A percentile compares a stretch with the other conserved stretches of the same genome.
These are phyloP conservation scores for Hylaeus anthracinus DNA, from an alignment of 1,140 invertebrate species.

Conservation along the genomic window DNA sequence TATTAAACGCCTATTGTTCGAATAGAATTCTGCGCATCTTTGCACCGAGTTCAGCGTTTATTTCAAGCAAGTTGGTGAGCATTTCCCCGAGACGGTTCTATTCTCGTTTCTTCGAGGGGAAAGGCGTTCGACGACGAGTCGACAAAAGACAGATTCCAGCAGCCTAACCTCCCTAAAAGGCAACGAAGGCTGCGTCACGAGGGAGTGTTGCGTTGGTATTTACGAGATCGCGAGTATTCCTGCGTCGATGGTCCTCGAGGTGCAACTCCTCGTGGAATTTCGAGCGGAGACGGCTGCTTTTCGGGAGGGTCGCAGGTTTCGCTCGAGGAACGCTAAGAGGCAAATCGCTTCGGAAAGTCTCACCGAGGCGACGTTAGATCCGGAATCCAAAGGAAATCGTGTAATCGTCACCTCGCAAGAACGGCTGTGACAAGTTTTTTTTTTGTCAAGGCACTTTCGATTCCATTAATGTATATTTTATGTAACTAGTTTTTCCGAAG, in stretches of 20 bases:
- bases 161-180: constrained; percentile 57
- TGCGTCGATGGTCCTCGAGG: constrained; percentile 38
- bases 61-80: constrained; percentile 27
- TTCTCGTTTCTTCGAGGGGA: constrained; percentile 39
- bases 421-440: no score
- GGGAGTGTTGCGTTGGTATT: constrained; percentile 46
- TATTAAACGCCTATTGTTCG: no score
- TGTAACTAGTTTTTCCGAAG: no score
- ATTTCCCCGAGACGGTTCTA: constrained; percentile 33
- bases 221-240: constrained; percentile 40
- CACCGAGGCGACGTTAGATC: not conserved
- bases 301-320: not conserved
- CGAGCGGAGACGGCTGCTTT: not conserved
- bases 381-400: not conserved
- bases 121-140: constrained; percentile 26
- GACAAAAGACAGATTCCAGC: constrained; percentile 64
- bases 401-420: no score
- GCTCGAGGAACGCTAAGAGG: not conserved
- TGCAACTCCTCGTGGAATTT: constrained; percentile 39
- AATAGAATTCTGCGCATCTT: no score
- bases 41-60: constrained; percentile 40
- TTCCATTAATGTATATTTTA: no score
- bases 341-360: not conserved
- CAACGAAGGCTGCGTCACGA: constrained; percentile 41
- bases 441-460: no score